Evolutionary conservation across 2,113 vertebrate species (phyloP), one percentile per base, ranked within the genome.

Genomic region (Sterrhoptilus dennistouni): DNA sequence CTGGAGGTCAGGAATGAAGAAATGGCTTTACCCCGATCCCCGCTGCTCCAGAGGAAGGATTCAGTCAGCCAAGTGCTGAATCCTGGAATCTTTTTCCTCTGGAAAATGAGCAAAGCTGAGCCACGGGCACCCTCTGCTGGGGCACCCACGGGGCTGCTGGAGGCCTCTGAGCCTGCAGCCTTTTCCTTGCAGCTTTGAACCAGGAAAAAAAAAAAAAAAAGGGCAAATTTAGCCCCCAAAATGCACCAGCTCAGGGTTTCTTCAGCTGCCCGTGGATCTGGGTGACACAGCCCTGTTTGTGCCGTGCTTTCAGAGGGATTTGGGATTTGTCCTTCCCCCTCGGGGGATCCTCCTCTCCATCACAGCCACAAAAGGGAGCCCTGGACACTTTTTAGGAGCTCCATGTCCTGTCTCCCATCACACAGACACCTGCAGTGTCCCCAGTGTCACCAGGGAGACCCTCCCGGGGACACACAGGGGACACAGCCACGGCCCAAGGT

Each of bases 81-180:
- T 18, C 57, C 9, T 72, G 40, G 35, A 49, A 22, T 22, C 15
- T 19, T 38, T 38, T 49, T 50, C 50, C 74, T 45, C 38, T 9
- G 23, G n/a, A 86, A 83, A 78, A 61, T 0, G 35, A 96, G 45
- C 89, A 97, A 93, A 90, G 3, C 82, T 94, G 91, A 92, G 94
- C 71, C 95, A 89, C 65, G 88, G 93, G 93, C 86, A 75, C 97
- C 97, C 95, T 95, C 97, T 96, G 95, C 92, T 96, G 97, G 97
- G 77, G 49, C 60, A 29, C 23, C 36, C 6, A 24, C 2, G 4
- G 38, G 27, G 60, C 36, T 52, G 50, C 17, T 23, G 4, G 50
- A 42, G 64, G 42, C 53, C 57, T 22, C 50, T 18, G 6, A 15
- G 21, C 71, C 66, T 63, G 1, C 1, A 27, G 63, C 23, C 42